A percentile compares a stretch with the other conserved stretches of the same genome.
These are phyloP conservation scores for Caretta caretta DNA, from an alignment of 2,113 vertebrate genomes.

Conservation along the genomic window DNA sequence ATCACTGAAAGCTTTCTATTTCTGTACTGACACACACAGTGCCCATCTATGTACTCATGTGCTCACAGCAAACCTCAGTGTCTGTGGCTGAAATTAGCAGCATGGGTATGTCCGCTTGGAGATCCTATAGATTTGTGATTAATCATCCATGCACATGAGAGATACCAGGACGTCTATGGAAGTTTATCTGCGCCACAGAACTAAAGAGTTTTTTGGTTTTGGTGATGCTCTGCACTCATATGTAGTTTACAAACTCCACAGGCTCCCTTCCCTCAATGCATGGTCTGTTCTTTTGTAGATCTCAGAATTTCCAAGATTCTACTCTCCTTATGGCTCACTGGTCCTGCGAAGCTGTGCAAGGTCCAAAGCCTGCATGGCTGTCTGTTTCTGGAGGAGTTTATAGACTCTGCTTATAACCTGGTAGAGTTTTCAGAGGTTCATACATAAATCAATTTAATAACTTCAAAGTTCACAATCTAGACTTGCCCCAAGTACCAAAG, in stretches of 20 bases:
- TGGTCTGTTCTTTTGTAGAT: neutral
- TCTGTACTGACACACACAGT: fast-evolving
- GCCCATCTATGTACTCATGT: neutral
- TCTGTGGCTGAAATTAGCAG: neutral
- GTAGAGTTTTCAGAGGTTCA: neutral
- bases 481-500: neutral
- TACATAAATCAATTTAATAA: neutral
- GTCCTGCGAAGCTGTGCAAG: neutral
- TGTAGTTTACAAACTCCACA: fast-evolving
- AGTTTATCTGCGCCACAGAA: neutral
- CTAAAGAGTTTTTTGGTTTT: neutral
- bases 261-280: neutral
- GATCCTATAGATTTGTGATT: neutral
- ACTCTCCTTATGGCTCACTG: neutral
- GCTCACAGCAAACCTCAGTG: neutral
- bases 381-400: neutral
- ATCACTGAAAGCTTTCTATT: neutral
- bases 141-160: neutral
- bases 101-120: neutral
- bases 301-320: neutral
- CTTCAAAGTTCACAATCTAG: neutral
- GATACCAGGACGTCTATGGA: neutral
- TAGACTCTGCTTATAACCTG: neutral
- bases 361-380: neutral
- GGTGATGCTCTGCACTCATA: neutral